phyloP scores from a whole-genome alignment of 37 sponge, comb jelly and placozoan species.

The Eunapius fragilis region DNA sequence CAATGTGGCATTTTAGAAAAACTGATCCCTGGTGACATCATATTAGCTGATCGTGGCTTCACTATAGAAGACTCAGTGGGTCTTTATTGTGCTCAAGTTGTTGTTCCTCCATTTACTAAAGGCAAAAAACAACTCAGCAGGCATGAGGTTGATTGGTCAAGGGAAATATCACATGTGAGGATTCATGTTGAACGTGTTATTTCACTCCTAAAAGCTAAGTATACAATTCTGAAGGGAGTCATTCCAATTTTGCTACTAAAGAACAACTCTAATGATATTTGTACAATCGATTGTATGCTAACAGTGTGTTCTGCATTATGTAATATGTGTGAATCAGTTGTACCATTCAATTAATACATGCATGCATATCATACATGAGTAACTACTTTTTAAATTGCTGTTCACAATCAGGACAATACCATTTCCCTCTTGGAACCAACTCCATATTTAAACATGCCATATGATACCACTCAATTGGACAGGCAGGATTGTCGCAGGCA shows the following conservation, averaged over 20 bases:
- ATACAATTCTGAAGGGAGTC: slow-evolving; percentile 16
- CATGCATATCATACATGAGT: too few species aligned
- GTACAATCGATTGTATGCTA: slow-evolving; percentile 23
- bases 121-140: slow-evolving; percentile 31
- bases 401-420: slow-evolving; percentile 53
- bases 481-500: slow-evolving; percentile 26
- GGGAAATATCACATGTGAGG: slow-evolving; percentile 28
- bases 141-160: background rate
- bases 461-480: slow-evolving; percentile 53
- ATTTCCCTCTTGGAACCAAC: slow-evolving; percentile 28
- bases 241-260: slow-evolving; percentile 16
- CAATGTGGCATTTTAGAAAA: too few species aligned
- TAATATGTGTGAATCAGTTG: background rate
- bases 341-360: background rate
- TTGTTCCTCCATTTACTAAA: too few species aligned
- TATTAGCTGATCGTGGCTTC: too few species aligned
- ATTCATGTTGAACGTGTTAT: slow-evolving; percentile 51
- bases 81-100: too few species aligned
- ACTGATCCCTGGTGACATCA: too few species aligned
- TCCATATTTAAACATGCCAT: slow-evolving; percentile 23
- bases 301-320: slow-evolving; percentile 22
- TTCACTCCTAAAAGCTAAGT: slow-evolving; percentile 32
- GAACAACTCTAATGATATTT: slow-evolving; percentile 17
- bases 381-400: background rate
- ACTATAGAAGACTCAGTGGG: too few species aligned